These are phyloP conservation scores for Scyliorhinus canicula DNA, from an alignment of 2,797 vertebrate genomes.

Conservation along the genomic window DNA sequence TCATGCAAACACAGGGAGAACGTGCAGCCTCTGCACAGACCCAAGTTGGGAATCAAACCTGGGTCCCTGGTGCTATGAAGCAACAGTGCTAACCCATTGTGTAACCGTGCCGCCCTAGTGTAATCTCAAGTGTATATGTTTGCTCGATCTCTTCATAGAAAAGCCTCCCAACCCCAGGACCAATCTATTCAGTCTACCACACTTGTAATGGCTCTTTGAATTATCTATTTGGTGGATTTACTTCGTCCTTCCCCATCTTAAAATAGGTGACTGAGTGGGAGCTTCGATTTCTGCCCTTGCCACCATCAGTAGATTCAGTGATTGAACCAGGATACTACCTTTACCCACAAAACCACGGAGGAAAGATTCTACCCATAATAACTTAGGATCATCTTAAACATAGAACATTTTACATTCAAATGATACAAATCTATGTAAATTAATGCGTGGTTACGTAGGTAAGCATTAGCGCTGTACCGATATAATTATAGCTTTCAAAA, in stretches of 20 bases:
- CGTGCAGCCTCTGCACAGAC: no score
- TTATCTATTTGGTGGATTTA: neutral
- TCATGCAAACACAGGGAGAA: no score
- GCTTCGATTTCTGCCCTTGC: neutral
- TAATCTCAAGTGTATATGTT: neutral
- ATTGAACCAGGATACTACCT: neutral
- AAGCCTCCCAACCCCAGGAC: neutral
- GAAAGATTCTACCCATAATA: neutral
- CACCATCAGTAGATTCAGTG: neutral
- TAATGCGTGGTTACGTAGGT: neutral
- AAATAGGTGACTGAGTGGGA: neutral
- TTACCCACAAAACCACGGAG: neutral
- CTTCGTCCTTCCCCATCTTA: neutral
- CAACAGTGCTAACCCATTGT: no score
- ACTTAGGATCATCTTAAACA: neutral
- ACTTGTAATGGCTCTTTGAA: no score
- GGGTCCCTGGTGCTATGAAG: no score
- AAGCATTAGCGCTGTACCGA: neutral
- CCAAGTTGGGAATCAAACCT: no score
- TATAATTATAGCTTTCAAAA: neutral
- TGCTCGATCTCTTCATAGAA: neutral
- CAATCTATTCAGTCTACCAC: neutral
- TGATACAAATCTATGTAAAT: neutral
- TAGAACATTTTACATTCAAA: neutral
- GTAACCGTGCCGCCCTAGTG: no score